These are phyloP conservation scores for Lithosia quadra DNA, from an alignment of 2,888 invertebrate species.

Conservation along the genomic window DNA sequence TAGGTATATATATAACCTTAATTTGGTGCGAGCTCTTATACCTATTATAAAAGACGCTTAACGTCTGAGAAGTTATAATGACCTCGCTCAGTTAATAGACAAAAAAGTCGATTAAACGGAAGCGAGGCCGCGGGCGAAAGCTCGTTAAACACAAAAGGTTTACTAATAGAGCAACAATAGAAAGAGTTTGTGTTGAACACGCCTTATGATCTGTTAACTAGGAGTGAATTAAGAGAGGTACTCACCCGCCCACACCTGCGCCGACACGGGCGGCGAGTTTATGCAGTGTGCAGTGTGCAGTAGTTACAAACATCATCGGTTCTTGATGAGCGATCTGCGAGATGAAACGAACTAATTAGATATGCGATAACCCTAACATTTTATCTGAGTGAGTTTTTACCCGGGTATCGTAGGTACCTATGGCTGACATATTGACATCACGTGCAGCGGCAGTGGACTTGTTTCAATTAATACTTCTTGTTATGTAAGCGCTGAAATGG, in stretches of 20 bases:
- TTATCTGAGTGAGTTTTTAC: not conserved
- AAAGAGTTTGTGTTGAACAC: constrained; percentile 10
- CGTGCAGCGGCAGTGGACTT: not conserved
- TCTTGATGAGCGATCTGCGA: not conserved
- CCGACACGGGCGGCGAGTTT: not conserved
- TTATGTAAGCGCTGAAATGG: constrained; percentile 11
- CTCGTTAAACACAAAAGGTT: constrained; percentile 11
- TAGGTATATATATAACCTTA: constrained; percentile 3
- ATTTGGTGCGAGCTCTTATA: constrained; percentile 8
- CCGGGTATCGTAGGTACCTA: constrained; percentile 5
- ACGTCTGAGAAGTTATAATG: not conserved
- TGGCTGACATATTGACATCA: constrained; percentile 12
- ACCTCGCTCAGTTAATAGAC: constrained; percentile 11
- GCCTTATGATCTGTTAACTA: constrained; percentile 6
- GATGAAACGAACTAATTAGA: constrained; percentile 3
- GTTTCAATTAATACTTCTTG: not conserved
- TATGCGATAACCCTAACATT: not conserved
- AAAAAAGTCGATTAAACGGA: constrained; percentile 6
- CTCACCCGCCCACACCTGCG: not conserved
- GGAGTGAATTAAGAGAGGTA: not conserved
- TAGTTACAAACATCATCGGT: not conserved
- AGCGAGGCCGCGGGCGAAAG: constrained; percentile 17
- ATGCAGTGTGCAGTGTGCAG: not conserved
- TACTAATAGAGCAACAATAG: constrained; percentile 11
- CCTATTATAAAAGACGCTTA: constrained; percentile 1